Conservation (phyloP, 2,113 vertebrate genomes). For the Galemys pyrenaicus region DNA sequence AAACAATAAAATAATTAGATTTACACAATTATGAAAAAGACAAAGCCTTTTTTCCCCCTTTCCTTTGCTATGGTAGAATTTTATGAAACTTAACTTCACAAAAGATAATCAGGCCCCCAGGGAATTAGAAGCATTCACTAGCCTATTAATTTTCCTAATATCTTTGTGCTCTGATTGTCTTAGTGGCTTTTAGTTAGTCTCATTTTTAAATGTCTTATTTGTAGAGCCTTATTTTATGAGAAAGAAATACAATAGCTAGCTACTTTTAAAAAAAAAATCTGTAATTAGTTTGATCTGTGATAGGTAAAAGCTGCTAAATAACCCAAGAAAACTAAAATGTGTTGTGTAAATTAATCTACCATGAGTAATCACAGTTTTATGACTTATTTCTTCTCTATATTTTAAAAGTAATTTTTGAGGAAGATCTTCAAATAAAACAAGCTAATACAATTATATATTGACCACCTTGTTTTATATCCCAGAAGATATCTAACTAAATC, state of each 20-base stretch:
- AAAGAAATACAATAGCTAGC: constrained; percentile 8
- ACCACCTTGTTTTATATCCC: not conserved
- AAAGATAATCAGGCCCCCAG: not conserved
- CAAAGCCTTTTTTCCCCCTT: not conserved
- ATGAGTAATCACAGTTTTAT: not conserved
- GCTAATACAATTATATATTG: not conserved
- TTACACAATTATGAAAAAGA: not conserved
- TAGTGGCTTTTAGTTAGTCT: constrained; percentile 32
- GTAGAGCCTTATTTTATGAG: not conserved
- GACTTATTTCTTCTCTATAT: not conserved
- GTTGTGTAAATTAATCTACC: constrained; percentile 18
- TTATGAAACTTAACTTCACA: constrained; percentile 22
- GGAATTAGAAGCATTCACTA: constrained; percentile 20
- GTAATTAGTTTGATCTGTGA: constrained; percentile 44
- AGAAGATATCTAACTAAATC: not conserved
- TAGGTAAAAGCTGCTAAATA: constrained; percentile 38
- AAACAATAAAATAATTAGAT: not conserved
- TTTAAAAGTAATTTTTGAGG: not conserved
- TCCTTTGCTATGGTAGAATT: not conserved
- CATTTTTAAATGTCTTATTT: constrained; percentile 62
- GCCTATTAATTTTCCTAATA: constrained; percentile 37
- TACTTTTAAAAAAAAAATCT: not conserved
- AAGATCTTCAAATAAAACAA: not conserved
- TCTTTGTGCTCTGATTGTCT: constrained; percentile 34
- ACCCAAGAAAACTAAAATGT: not conserved